Conservation (phyloP, 2,888 invertebrate species). For the Busseola fusca region DNA sequence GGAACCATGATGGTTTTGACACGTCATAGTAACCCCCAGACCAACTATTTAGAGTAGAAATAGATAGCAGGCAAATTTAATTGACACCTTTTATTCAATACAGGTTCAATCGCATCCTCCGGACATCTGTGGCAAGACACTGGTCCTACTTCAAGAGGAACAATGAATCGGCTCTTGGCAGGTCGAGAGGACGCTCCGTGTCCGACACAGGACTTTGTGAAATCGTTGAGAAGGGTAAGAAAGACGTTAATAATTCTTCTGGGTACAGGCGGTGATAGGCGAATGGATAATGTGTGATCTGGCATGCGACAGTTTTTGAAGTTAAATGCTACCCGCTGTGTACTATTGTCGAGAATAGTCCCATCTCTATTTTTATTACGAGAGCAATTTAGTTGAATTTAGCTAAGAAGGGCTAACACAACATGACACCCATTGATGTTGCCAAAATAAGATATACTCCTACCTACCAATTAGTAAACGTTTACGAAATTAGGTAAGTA, state of each 20-base stretch:
- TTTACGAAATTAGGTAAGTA: background rate
- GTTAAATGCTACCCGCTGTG: background rate
- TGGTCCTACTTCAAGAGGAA: constrained; percentile 79
- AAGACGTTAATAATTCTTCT: background rate
- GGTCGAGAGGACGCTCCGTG: constrained; percentile 78
- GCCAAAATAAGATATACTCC: background rate
- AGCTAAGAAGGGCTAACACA: background rate
- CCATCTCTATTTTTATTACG: background rate
- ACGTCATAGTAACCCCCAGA: too few relatives aligned
- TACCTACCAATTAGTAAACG: background rate
- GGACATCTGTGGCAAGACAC: constrained; percentile 78
- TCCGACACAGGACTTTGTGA: constrained; percentile 81
- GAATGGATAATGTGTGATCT: background rate
- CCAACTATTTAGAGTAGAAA: background rate
- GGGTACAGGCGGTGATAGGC: background rate
- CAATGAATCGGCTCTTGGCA: constrained; percentile 65
- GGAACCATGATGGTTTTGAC: too few relatives aligned
- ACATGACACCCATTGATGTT: background rate
- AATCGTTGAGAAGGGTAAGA: constrained; percentile 78
- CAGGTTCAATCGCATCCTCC: constrained; percentile 82
- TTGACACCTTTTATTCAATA: background rate
- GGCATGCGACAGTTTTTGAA: background rate
- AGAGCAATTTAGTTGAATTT: background rate
- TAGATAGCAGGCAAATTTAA: background rate
- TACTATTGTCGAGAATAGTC: background rate